Conservation (phyloP, 1,140 invertebrate species). For the Samia ricini region DNA sequence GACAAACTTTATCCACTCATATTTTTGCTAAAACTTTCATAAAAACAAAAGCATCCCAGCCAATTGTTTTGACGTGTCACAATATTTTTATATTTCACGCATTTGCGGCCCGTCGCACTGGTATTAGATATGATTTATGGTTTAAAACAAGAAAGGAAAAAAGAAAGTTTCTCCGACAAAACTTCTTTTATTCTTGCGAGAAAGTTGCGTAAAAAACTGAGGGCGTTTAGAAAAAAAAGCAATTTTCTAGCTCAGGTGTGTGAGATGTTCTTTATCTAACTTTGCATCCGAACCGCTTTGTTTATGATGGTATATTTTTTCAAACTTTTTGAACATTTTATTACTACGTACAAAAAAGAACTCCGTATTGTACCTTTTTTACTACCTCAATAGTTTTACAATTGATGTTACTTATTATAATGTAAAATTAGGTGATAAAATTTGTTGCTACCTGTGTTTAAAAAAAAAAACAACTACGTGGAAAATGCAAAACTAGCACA, state of each 20-base stretch:
- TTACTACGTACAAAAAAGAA: slow-evolving; percentile 66
- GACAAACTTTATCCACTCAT: too few species aligned
- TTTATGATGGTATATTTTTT: slow-evolving; percentile 75
- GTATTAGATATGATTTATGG: slow-evolving; percentile 61
- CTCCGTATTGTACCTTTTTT: slow-evolving; percentile 52
- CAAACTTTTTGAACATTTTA: slow-evolving; percentile 76
- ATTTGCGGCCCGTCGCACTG: slow-evolving; percentile 52
- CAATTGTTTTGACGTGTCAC: slow-evolving; percentile 55
- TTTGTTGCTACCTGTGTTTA: not conserved
- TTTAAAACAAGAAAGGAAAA: slow-evolving; percentile 49
- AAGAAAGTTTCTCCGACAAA: slow-evolving; percentile 69
- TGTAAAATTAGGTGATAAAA: not conserved
- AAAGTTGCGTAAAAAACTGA: slow-evolving; percentile 77
- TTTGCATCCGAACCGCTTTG: slow-evolving; percentile 75
- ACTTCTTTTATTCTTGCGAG: slow-evolving; percentile 75
- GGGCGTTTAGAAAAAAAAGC: slow-evolving; percentile 77
- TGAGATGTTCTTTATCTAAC: slow-evolving; percentile 77
- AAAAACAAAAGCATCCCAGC: slow-evolving; percentile 42
- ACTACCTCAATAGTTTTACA: slow-evolving; percentile 10
- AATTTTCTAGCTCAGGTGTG: slow-evolving; percentile 77
- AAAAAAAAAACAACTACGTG: slow-evolving; percentile 14
- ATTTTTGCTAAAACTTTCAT: slow-evolving; percentile 33
- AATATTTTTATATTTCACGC: slow-evolving; percentile 64
- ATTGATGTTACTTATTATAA: not conserved
- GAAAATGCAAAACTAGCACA: slow-evolving; percentile 46